Evolutionary conservation across 2,113 vertebrate genomes (phyloP), one percentile per base, ranked within the genome.

Genomic region (Indicator maculatus): DNA sequence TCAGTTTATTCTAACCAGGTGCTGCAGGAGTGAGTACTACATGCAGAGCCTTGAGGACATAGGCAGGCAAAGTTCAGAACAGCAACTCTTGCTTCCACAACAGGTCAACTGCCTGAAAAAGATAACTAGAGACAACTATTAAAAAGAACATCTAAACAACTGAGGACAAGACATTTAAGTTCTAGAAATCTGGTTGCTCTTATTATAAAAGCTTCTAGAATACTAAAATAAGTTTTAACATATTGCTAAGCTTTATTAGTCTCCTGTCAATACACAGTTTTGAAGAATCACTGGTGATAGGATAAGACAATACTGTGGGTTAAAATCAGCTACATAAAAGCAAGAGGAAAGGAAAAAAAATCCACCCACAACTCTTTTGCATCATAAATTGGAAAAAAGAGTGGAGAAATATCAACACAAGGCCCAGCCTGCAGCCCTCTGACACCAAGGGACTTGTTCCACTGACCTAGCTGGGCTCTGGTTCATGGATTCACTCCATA

Each of bases 401-500:
- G 6, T 26, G 50, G 41, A 80, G 28, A 90, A 90, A 74, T 39
- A 31, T 26, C 63, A 84, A 63, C 7, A 39, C 4, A 38, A 84
- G 47, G 61, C 33, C 16, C 73, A 89, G 31, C 9, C 28, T 81
- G 33, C 13, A 92, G 80, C 21, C 45, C 72, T 83, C 20, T 2
- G 1, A 67, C 33, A 61, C 65, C 78, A 10, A 78, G 50, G 47
- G 65, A 76, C 45, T 75, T 81, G 76, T 84, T 92, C 58, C 69
- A 75, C 53, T 88, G 88, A 94, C 69, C 86, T 30, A 27, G 39
- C 38, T 30, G 47, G 58, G 73, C 47, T 90, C n/a, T 28, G 30
- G 89, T 89, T 92, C 70, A 75, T 31, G 20, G 81, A 93, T 84
- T 92, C 81, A 84, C 65, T 93, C 81, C 89, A 89, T 2, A 82